Evolutionary conservation across 2,888 invertebrate species (phyloP), one percentile per base, ranked within the genome.

Genomic region (Caenorhabditis sp.): DNA sequence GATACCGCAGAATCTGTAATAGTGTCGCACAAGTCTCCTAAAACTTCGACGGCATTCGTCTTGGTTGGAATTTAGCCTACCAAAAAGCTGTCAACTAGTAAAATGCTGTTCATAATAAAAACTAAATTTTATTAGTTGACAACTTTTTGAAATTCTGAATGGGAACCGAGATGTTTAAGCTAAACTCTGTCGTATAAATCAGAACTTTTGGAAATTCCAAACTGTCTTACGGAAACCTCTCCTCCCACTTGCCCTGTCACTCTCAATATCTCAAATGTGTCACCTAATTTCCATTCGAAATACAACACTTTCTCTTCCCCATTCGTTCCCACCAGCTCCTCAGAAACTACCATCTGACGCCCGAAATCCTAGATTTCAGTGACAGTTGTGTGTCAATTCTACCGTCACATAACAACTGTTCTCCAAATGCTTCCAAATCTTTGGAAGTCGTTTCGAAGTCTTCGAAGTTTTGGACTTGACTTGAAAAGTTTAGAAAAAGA

Each of bases 211-310:
- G n/a, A n/a, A n/a, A 12, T 19, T 26, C 54, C 10, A 26, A 51
- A 22, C 10, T 51, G 22, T 6, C 10, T 26, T 54, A 14, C 14
- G 26, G 2, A n/a, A 49, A n/a, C 35, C 47, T 24, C 8, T 14
- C 2, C n/a, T 19, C 2, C 5, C 49, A n/a, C 22, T 49, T 26
- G 4, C 12, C 14, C 68, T 77, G 61, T 28, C 59, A 63, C 69
- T 63, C 64, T 19, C 51, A 70, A 72, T 77, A 61, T 69, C 69
- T 77, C 63, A 70, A 63, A 56, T 70, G 54, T 70, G 70, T 64
- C 79, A 64, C 64, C 64, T 44, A 69, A 77, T 61, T 68, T 76
- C 75, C n/a, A 58, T 63, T 41, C 61, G 79, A 79, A 79, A 79
- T 70, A 79, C 79, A 79, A 79, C 70, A 79, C 79, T 64, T 31